Evolutionary conservation across 2,888 invertebrate genomes (phyloP), one percentile per base, ranked within the genome.

Genomic region (Helobdella robusta): DNA sequence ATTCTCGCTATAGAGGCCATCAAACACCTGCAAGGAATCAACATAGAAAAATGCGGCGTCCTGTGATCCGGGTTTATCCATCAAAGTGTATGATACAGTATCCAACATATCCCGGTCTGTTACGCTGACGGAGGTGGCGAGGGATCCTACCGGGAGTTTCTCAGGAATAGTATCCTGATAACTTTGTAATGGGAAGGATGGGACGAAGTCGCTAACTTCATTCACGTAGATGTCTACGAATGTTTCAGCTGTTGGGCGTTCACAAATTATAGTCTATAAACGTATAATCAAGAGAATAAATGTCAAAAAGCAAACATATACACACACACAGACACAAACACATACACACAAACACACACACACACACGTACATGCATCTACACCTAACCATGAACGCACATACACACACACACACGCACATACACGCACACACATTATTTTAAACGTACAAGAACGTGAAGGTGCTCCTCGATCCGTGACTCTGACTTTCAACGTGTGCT

Each of bases 161-260:
- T 69, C 70, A 6, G 64, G 61, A 5, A 69, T 66, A 3, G 18
- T 40, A 2, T 59, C 63, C 20, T 34, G n/a, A 40, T 68, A 71
- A 5, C 25, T n/a, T 2, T 30, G 40, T 23, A 52, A 4, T 6
- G 35, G 8, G 52, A 71, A 71, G 15, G 28, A 15, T 20, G 71
- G 71, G 3, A 36, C 28, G 84, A 70, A 59, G 58, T 70, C 68
- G 48, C 70, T 71, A 4, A 52, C 62, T 44, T 71, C 70, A 8
- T 15, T 28, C 23, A 71, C 66, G 4, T 56, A 35, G 35, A 71
- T 67, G 20, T 56, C 34, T 2, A 71, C 50, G 5, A 28, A 52
- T 50, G 58, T 40, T 32, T 36, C 30, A 36, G 34, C 66, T 66
- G 35, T 1, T 34, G 2, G 20, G n/a, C n/a, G n/a, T n/a, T n/a